Percentiles rank a stretch among this genome's conserved stretches.
Conservation (phyloP, 2,888 invertebrate species). For the Xestia c-nigrum region DNA sequence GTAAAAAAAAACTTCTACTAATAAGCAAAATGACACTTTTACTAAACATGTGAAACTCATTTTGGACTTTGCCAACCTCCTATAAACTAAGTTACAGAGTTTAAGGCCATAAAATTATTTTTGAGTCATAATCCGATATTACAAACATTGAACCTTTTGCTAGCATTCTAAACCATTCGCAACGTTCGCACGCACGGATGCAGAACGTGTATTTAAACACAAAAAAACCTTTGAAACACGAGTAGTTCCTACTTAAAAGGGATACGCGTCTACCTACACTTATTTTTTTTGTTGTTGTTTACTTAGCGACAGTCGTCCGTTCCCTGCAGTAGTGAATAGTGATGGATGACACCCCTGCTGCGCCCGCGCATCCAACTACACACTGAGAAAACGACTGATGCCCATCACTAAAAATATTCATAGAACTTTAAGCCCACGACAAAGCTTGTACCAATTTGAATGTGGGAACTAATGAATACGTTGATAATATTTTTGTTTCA, state of each 20-base stretch:
- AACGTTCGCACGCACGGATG: constrained; percentile 8
- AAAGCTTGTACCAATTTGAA: constrained; percentile 37
- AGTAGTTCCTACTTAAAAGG: constrained; percentile 39
- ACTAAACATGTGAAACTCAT: background rate
- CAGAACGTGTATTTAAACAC: background rate
- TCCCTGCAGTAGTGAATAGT: constrained; percentile 63
- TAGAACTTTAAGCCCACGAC: constrained; percentile 67
- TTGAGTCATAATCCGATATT: background rate
- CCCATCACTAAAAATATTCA: constrained; percentile 75
- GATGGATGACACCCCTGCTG: constrained; percentile 71
- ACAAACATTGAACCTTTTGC: background rate
- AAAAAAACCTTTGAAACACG: constrained; percentile 21
- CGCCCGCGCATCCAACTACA: constrained; percentile 52
- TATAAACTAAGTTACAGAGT: background rate
- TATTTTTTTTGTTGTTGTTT: constrained; percentile 50
- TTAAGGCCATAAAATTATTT: background rate
- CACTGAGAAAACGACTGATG: constrained; percentile 61
- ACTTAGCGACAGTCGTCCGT: constrained; percentile 39
- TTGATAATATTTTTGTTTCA: background rate
- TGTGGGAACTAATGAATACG: constrained; percentile 43
- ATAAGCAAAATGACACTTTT: background rate
- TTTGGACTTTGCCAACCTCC: background rate
- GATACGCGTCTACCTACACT: background rate
- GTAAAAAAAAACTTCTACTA: background rate
- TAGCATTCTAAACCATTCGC: background rate